These are phyloP conservation scores for Ceyx melanurus DNA, from an alignment of 2,113 vertebrate genomes.

Conservation along the genomic window DNA sequence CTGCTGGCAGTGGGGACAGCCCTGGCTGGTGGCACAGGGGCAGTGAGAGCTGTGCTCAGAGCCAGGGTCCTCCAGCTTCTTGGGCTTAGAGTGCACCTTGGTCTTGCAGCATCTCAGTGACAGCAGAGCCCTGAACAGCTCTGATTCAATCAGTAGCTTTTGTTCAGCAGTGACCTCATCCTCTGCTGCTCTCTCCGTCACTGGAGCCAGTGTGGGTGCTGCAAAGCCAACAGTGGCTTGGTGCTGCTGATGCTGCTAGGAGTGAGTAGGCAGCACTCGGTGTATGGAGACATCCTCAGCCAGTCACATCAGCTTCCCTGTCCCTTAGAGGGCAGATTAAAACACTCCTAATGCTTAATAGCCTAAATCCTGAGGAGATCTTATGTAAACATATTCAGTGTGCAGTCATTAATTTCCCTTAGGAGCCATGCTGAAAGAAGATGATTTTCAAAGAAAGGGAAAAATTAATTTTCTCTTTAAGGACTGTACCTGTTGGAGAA, in stretches of 20 bases:
- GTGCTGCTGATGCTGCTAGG: neutral
- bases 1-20: neutral
- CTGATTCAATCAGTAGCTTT: neutral
- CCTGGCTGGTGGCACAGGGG: too few species aligned
- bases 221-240: neutral
- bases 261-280: neutral
- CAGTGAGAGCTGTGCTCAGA: neutral
- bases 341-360: slow-evolving; percentile 32
- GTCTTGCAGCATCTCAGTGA: fast-evolving
- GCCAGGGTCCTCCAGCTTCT: neutral
- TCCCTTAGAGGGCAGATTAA: slow-evolving; percentile 23
- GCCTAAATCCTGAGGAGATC: slow-evolving; percentile 28
- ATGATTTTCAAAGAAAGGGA: slow-evolving; percentile 35
- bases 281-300: neutral
- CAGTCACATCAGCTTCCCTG: neutral
- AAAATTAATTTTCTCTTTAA: slow-evolving; percentile 29
- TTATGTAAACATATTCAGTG: slow-evolving; percentile 54
- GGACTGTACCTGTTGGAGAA: neutral
- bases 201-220: neutral
- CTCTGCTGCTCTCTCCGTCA: neutral
- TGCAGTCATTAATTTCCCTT: slow-evolving; percentile 50
- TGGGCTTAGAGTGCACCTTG: fast-evolving
- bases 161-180: neutral
- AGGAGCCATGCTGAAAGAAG: slow-evolving; percentile 37
- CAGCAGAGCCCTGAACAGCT: neutral